Conservation (phyloP, 2,797 vertebrate species). For the Danio tinwini region DNA sequence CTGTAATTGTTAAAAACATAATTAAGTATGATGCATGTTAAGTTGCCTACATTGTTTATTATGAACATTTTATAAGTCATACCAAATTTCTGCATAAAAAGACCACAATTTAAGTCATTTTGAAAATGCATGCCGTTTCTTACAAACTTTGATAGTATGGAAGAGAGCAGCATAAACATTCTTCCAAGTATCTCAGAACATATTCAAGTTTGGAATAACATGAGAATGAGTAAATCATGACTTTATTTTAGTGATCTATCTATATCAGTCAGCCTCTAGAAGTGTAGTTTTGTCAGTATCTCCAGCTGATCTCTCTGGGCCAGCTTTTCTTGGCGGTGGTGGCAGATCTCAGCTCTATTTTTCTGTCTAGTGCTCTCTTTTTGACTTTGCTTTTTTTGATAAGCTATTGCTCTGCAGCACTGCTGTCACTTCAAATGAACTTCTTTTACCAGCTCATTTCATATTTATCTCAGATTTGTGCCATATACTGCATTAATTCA, state of each 20-base stretch:
- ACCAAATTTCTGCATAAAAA: too few relatives aligned
- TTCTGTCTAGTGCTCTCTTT: not conserved
- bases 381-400: slow-evolving; percentile 2
- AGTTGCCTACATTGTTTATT: too few relatives aligned
- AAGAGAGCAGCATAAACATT: not conserved
- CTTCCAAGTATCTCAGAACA: not conserved
- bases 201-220: not conserved
- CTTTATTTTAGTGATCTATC: not conserved
- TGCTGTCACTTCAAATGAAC: not conserved
- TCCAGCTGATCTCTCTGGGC: not conserved
- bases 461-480: not conserved
- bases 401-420: slow-evolving; percentile 20
- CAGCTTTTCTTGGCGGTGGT: slow-evolving; percentile 1
- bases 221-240: not conserved
- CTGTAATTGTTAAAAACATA: too few relatives aligned
- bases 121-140: not conserved
- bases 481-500: too few relatives aligned
- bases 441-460: slow-evolving; percentile 15
- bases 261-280: not conserved
- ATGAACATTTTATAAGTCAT: too few relatives aligned
- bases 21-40: too few relatives aligned
- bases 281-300: not conserved
- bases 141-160: not conserved
- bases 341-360: not conserved
- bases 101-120: not conserved